Conservation (phyloP, 2,113 vertebrate species). For the Pyrgilauda ruficollis region DNA sequence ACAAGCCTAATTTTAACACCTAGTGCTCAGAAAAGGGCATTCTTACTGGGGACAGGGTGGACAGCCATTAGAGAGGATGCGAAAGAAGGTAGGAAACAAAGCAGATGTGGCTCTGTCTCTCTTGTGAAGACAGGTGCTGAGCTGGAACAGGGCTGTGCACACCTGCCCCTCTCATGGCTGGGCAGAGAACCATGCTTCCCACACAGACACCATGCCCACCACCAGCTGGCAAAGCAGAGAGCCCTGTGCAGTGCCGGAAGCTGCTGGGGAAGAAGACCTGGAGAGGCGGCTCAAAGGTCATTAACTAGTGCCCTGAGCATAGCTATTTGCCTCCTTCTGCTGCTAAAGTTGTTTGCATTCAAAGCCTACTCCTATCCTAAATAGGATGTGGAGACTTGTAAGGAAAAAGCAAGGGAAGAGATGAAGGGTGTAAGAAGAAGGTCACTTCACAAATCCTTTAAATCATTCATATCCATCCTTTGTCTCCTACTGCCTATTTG, state of each 20-base stretch:
- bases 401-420: not conserved
- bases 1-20: slow-evolving; percentile 5
- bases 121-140: not conserved
- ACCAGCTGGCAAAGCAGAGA: not conserved
- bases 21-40: not conserved
- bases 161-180: fast-evolving
- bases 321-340: not conserved
- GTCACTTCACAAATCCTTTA: not conserved
- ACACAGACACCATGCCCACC: fast-evolving
- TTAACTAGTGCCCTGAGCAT: not conserved
- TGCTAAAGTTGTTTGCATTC: not conserved
- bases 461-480: not conserved
- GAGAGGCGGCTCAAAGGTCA: not conserved
- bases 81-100: not conserved
- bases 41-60: not conserved
- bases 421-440: not conserved
- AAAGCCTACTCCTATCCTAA: not conserved
- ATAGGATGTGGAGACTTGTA: not conserved
- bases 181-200: not conserved
- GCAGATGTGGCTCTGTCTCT: not conserved
- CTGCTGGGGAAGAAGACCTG: not conserved
- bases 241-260: not conserved
- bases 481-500: not conserved
- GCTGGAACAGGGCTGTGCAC: fast-evolving
- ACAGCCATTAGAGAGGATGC: not conserved